Evolutionary conservation across 2,888 invertebrate genomes (phyloP).

Genomic region (Liposcelis brunnea): DNA sequence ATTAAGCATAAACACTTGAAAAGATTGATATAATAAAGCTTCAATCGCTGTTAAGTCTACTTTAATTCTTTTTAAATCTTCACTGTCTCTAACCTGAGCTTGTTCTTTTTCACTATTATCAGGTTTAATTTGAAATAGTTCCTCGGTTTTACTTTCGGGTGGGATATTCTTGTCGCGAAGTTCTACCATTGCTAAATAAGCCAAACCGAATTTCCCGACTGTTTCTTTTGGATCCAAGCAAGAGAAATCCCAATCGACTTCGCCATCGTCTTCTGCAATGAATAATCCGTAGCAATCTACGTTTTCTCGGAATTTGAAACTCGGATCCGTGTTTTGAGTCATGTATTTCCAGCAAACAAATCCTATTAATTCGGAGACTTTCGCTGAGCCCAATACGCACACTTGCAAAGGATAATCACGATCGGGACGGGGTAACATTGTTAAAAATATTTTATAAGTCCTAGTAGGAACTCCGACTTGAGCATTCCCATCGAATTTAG

Average conservation of each 20-base stretch:
- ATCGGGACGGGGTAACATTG: slow-evolving; percentile 65
- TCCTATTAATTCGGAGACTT: slow-evolving; percentile 80
- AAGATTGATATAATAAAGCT: slow-evolving; percentile 73
- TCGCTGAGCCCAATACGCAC: slow-evolving; percentile 64
- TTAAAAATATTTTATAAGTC: slow-evolving; percentile 77
- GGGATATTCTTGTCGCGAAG: slow-evolving; percentile 33
- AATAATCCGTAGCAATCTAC: slow-evolving; percentile 69
- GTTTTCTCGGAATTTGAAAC: slow-evolving; percentile 31
- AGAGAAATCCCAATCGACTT: slow-evolving; percentile 85
- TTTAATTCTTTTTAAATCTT: slow-evolving; percentile 47
- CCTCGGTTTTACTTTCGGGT: slow-evolving; percentile 16
- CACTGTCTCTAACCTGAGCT: slow-evolving; percentile 13
- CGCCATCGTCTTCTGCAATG: slow-evolving; percentile 93
- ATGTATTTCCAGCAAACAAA: slow-evolving; percentile 72
- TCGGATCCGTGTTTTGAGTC: slow-evolving; percentile 26
- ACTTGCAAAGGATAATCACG: slow-evolving; percentile 71
- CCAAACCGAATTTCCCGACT: slow-evolving; percentile 85
- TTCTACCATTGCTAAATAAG: slow-evolving; percentile 73
- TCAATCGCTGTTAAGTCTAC: slow-evolving; percentile 64
- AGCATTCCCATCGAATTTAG: slow-evolving; percentile 76
- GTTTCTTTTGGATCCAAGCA: slow-evolving; percentile 74
- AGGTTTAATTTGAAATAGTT: background rate
- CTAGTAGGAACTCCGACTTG: slow-evolving; percentile 63
- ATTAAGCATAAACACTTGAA: slow-evolving; percentile 56
- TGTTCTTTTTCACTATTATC: background rate